Evolutionary conservation across 2,797 vertebrate species (phyloP).

Genomic region (Bovichtus diacanthus): DNA sequence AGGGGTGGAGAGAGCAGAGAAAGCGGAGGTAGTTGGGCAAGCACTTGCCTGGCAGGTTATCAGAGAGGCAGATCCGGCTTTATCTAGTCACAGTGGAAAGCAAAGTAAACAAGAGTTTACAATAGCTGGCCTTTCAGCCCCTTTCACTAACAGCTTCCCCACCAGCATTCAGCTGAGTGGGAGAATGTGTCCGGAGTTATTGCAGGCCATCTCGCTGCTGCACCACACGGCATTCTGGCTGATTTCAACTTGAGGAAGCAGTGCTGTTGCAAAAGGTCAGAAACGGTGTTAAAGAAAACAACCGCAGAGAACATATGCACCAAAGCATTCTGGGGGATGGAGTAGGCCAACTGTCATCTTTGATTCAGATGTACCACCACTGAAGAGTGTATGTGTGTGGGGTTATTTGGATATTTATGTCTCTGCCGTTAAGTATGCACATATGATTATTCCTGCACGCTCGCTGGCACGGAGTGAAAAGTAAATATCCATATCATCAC

Average conservation of each 20-base stretch:
- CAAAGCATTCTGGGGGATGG: slow-evolving; percentile 75
- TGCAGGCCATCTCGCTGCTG: slow-evolving; percentile 54
- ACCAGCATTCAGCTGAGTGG: slow-evolving; percentile 56
- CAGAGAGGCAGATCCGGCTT: slow-evolving; percentile 77
- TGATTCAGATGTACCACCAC: slow-evolving; percentile 71
- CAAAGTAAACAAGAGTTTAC: slow-evolving; percentile 81
- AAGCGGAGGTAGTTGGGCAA: slow-evolving; percentile 53
- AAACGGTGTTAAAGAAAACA: slow-evolving; percentile 76
- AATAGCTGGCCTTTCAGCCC: slow-evolving; percentile 71
- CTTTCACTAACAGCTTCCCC: slow-evolving; percentile 62
- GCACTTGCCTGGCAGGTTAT: slow-evolving; percentile 75
- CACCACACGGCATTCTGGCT: slow-evolving; percentile 59
- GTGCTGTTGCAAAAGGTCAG: slow-evolving; percentile 69
- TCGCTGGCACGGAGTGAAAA: slow-evolving; percentile 60
- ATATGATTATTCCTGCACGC: slow-evolving; percentile 71
- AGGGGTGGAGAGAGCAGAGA: slow-evolving; percentile 57
- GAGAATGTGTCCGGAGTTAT: slow-evolving; percentile 65
- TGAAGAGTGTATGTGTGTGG: slow-evolving; percentile 53
- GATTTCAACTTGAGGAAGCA: slow-evolving; percentile 58
- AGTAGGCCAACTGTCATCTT: slow-evolving; percentile 73
- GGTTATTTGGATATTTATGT: slow-evolving; percentile 71
- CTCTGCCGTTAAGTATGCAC: slow-evolving; percentile 68
- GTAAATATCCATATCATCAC: slow-evolving; percentile 78
- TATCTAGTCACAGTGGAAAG: slow-evolving; percentile 77
- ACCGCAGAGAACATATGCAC: slow-evolving; percentile 62